Evolutionary conservation across 1,140 invertebrate species (phyloP).

Genomic region (Bombus superbus): DNA sequence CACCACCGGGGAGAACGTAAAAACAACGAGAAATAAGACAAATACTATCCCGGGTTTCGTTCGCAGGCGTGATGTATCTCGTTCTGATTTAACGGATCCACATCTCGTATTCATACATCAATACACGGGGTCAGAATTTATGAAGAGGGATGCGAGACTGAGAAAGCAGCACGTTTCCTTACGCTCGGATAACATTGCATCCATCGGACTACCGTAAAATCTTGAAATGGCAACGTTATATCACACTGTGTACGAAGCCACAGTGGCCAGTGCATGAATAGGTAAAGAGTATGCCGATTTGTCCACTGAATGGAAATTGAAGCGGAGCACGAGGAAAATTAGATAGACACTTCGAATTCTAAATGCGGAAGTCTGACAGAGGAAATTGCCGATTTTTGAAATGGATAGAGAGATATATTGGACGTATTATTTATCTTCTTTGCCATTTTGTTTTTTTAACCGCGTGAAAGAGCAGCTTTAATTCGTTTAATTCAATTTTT

Average conservation of each 20-base stretch:
- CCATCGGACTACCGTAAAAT: background rate
- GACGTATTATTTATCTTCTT: background rate
- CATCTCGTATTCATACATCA: slow-evolving; percentile 36
- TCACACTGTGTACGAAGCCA: background rate
- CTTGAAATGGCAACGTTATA: slow-evolving; percentile 18
- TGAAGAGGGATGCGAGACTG: slow-evolving; percentile 21
- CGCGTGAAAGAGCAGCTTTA: background rate
- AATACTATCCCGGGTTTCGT: background rate
- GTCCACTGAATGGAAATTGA: background rate
- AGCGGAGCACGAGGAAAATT: no score
- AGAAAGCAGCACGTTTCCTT: background rate
- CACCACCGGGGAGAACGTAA: background rate
- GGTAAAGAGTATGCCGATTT: background rate
- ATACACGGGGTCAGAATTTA: slow-evolving; percentile 31
- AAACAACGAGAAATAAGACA: background rate
- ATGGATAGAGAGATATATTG: background rate
- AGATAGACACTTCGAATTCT: background rate
- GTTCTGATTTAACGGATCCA: slow-evolving; percentile 23
- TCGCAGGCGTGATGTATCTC: background rate
- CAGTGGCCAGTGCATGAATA: background rate
- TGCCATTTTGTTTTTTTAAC: background rate
- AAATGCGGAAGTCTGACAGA: background rate
- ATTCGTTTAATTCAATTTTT: background rate
- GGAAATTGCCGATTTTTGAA: background rate
- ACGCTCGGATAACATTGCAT: slow-evolving; percentile 1